Conservation (phyloP, 2,113 vertebrate genomes). For the Ammospiza nelsoni region DNA sequence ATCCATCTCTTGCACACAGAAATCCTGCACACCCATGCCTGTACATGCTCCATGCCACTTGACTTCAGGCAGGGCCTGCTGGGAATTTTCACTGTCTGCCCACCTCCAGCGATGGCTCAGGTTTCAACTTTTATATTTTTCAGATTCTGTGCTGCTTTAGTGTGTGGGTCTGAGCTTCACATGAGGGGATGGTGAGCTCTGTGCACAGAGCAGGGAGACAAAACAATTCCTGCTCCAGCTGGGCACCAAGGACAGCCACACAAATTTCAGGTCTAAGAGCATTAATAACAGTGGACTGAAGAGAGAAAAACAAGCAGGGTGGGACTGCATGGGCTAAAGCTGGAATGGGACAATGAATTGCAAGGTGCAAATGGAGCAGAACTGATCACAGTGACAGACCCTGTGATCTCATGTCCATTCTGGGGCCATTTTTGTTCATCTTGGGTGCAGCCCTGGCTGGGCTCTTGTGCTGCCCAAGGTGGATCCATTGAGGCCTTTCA, state of each 20-base stretch:
- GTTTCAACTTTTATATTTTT: neutral
- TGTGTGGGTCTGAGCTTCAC: neutral
- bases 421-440: neutral
- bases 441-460: neutral
- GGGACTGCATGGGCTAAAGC: too few species aligned
- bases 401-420: neutral
- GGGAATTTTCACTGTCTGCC: neutral
- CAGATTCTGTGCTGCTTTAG: neutral
- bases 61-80: neutral
- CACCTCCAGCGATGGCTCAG: neutral
- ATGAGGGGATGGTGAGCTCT: neutral
- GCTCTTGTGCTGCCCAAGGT: neutral
- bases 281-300: too few species aligned
- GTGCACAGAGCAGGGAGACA: too few species aligned
- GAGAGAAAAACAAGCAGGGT: too few species aligned
- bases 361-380: too few species aligned
- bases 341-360: too few species aligned
- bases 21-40: neutral
- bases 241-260: too few species aligned
- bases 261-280: too few species aligned
- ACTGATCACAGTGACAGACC: too few species aligned
- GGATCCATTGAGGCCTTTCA: fast-evolving
- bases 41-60: neutral
- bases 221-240: too few species aligned
- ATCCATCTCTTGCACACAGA: neutral